These are phyloP conservation scores for Zaprionus kolodkinae DNA, from an alignment of 1,140 invertebrate species.

Conservation along the genomic window DNA sequence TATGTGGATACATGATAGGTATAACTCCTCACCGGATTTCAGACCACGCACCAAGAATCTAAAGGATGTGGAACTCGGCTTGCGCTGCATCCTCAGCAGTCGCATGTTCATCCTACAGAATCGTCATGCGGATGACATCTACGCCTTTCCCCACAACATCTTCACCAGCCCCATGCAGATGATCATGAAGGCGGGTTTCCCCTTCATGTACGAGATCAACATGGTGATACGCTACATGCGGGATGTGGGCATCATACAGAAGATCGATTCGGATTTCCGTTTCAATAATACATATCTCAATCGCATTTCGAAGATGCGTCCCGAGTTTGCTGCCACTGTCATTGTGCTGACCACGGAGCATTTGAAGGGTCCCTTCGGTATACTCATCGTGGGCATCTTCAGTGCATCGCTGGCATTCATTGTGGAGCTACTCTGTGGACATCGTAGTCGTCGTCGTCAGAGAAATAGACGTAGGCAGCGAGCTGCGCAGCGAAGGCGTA, in stretches of 20 bases:
- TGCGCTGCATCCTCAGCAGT: slow-evolving; percentile 71
- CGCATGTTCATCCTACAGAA: slow-evolving; percentile 76
- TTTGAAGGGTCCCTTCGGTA: slow-evolving; percentile 85
- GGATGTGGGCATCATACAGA: slow-evolving; percentile 84
- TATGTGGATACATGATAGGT: slow-evolving; percentile 81
- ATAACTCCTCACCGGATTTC: slow-evolving; percentile 81
- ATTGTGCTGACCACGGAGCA: slow-evolving; percentile 84
- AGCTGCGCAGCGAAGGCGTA: not conserved
- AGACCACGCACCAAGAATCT: slow-evolving; percentile 80
- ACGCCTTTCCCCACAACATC: slow-evolving; percentile 79
- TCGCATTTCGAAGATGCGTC: slow-evolving; percentile 72
- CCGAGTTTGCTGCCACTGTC: slow-evolving; percentile 56
- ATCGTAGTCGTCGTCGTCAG: slow-evolving; percentile 17
- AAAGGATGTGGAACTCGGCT: slow-evolving; percentile 82
- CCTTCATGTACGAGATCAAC: slow-evolving; percentile 85
- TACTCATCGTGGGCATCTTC: slow-evolving; percentile 80
- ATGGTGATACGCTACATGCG: slow-evolving; percentile 82
- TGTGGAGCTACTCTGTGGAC: slow-evolving; percentile 42
- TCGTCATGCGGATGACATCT: slow-evolving; percentile 78
- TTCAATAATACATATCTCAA: slow-evolving; percentile 80
- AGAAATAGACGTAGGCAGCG: slow-evolving; percentile 2
- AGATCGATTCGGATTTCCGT: slow-evolving; percentile 72
- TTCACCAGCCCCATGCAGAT: slow-evolving; percentile 85
- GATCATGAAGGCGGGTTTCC: slow-evolving; percentile 85
- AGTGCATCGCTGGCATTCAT: slow-evolving; percentile 53